Percentiles rank a stretch among this genome's conserved stretches.
Evolutionary conservation across 2,888 invertebrate species (phyloP).

Genomic region (Hydroisotoma schaefferi): DNA sequence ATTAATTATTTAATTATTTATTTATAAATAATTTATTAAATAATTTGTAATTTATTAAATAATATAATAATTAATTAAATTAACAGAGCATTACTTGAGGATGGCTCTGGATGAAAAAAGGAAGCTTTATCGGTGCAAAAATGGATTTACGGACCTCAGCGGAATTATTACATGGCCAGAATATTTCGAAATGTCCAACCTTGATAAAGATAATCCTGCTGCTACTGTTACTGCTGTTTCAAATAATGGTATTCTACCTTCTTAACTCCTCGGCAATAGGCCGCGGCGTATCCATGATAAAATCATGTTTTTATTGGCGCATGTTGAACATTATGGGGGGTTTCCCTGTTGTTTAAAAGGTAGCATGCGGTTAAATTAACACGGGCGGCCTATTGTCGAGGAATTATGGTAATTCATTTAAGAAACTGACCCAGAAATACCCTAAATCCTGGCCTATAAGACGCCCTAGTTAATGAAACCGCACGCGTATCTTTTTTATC

Average conservation of each 20-base stretch:
- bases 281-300: no score
- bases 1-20: no score
- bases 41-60: background rate
- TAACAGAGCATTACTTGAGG: conserved; percentile 16
- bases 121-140: conserved; percentile 17
- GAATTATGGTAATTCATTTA: no score
- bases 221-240: background rate
- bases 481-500: no score
- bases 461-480: no score
- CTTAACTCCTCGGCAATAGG: no score
- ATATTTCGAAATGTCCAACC: conserved; percentile 7
- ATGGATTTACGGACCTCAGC: background rate
- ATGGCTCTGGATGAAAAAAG: conserved; percentile 24
- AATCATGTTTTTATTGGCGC: no score
- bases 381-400: background rate
- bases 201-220: background rate
- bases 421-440: no score
- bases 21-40: no score
- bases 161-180: conserved; percentile 13
- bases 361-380: background rate
- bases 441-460: no score
- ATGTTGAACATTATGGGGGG: no score
- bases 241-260: no score
- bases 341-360: background rate
- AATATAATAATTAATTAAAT: background rate